Conservation (phyloP, 2,888 invertebrate species). For the Pachydiplax longipennis region DNA sequence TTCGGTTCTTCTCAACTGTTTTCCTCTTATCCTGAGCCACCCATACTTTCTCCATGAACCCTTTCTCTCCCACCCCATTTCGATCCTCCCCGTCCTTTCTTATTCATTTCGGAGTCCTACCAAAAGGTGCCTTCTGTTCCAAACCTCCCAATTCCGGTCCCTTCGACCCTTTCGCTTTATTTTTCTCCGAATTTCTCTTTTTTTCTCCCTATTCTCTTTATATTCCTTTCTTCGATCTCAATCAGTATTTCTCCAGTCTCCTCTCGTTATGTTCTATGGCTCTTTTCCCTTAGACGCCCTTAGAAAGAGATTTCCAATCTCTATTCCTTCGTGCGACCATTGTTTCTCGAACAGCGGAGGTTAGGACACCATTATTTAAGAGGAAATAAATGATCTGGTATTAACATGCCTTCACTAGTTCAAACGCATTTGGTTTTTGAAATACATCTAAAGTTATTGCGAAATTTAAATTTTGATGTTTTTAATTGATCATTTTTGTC, state of each 20-base stretch:
- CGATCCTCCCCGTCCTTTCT: background rate
- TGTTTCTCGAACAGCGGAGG: too few relatives aligned
- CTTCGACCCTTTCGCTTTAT: background rate
- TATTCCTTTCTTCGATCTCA: background rate
- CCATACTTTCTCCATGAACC: background rate
- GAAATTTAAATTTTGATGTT: too few relatives aligned
- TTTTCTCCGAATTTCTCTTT: background rate
- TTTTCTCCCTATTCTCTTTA: background rate
- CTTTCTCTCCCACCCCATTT: background rate
- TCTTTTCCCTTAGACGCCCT: background rate
- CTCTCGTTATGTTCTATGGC: background rate
- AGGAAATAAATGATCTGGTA: too few relatives aligned
- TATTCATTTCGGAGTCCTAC: background rate
- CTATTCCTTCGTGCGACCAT: background rate
- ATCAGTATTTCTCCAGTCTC: background rate
- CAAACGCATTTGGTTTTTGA: background rate
- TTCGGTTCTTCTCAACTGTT: background rate
- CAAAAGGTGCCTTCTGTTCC: background rate
- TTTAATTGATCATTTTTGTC: too few relatives aligned
- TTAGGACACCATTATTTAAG: too few relatives aligned
- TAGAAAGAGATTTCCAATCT: background rate
- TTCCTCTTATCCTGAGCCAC: background rate
- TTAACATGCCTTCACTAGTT: background rate
- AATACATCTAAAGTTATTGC: too few relatives aligned
- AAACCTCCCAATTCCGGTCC: background rate